Percentiles rank a stretch among this genome's conserved stretches.
Conservation (phyloP, 2,113 vertebrate genomes). For the Mastomys coucha region DNA sequence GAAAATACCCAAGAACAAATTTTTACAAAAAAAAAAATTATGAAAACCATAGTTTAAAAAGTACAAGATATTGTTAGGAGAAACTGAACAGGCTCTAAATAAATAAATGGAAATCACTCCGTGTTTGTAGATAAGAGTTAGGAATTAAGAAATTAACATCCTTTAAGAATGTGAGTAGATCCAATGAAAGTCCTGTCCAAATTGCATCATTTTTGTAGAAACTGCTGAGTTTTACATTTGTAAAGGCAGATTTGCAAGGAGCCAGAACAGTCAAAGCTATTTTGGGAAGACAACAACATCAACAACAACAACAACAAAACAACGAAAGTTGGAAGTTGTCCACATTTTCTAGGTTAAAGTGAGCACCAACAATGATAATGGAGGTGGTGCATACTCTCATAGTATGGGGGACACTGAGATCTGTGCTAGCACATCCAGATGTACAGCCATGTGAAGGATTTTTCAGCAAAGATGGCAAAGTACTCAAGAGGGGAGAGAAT, state of each 20-base stretch:
- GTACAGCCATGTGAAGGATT: neutral
- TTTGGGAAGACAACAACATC: neutral
- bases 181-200: neutral
- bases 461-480: neutral
- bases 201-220: neutral
- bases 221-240: neutral
- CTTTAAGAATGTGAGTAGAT: neutral
- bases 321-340: neutral
- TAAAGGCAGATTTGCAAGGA: neutral
- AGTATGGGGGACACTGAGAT: neutral
- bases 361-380: neutral
- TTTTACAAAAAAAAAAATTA: neutral
- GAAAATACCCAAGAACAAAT: constrained; percentile 16
- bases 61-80: constrained; percentile 3
- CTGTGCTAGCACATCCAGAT: neutral
- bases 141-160: neutral
- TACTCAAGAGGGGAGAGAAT: neutral
- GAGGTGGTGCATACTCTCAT: neutral
- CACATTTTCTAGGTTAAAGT: neutral
- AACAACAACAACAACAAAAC: neutral
- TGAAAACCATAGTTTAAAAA: constrained; percentile 4
- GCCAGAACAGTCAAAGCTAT: neutral
- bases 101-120: neutral
- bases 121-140: neutral
- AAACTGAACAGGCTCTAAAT: neutral